Conservation (phyloP, 2,888 invertebrate species). For the Trachelus stipa region DNA sequence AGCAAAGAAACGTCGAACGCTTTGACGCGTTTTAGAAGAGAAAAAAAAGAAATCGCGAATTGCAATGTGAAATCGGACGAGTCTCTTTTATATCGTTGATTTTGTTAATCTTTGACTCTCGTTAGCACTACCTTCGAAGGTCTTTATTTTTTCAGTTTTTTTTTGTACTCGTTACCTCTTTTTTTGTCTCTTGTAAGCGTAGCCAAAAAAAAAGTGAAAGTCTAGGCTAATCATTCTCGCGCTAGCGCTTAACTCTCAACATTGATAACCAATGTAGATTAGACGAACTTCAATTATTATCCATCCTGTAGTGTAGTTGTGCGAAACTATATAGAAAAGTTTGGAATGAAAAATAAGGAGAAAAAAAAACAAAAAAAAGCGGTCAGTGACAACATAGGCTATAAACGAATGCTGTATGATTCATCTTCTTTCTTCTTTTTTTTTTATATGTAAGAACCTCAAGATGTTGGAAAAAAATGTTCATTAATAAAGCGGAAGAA, state of each 20-base stretch:
- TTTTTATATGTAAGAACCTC: conserved; percentile 55
- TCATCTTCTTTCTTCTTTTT: conserved; percentile 51
- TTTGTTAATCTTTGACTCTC: background rate
- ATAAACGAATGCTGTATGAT: conserved; percentile 47
- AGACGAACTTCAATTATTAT: background rate
- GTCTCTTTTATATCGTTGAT: background rate
- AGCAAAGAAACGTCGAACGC: background rate
- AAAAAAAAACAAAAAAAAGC: background rate
- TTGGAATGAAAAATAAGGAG: background rate
- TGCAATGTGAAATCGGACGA: background rate
- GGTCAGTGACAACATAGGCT: conserved; percentile 31
- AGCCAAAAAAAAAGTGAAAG: background rate
- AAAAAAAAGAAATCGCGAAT: background rate
- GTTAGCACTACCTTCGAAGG: background rate
- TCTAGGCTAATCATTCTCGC: background rate
- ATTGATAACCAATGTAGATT: background rate
- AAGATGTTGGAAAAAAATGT: conserved; percentile 56
- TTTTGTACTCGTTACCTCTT: background rate
- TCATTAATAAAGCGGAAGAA: conserved; percentile 55
- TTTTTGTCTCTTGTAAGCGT: background rate
- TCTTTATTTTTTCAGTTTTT: background rate
- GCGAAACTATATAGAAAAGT: conserved; percentile 2
- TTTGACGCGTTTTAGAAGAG: background rate
- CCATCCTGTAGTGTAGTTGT: background rate
- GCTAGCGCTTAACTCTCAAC: background rate